Conservation (phyloP, 2,888 invertebrate species). For the Oligia latruncula region DNA sequence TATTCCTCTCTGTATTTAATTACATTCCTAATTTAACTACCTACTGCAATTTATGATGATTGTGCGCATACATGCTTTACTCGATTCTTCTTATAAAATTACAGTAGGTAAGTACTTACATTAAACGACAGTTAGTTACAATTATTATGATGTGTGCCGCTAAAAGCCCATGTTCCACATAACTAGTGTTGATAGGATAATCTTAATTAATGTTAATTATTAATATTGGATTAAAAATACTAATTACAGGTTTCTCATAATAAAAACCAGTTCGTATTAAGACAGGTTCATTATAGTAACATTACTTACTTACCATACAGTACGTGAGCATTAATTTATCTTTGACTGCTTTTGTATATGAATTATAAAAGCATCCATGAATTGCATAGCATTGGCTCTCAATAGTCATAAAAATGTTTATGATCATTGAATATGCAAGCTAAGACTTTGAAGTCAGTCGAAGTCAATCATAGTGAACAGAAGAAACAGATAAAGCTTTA, state of each 20-base stretch:
- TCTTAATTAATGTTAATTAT: constrained; percentile 22
- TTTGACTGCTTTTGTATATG: not conserved
- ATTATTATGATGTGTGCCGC: not conserved
- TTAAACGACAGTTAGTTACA: too few relatives aligned
- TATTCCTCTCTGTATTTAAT: too few relatives aligned
- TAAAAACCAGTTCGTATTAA: not conserved
- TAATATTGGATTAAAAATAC: constrained; percentile 14
- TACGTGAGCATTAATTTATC: not conserved
- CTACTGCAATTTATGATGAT: too few relatives aligned
- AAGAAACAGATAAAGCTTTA: not conserved
- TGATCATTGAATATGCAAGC: not conserved
- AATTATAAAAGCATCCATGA: not conserved
- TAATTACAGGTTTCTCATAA: constrained; percentile 8
- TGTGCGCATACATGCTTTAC: too few relatives aligned
- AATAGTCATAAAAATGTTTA: not conserved
- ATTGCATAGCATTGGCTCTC: not conserved
- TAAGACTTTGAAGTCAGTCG: not conserved
- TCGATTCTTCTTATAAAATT: too few relatives aligned
- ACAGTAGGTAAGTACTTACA: too few relatives aligned
- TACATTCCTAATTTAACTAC: too few relatives aligned
- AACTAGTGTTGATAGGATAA: constrained; percentile 11
- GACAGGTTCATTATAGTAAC: not conserved
- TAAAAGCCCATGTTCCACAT: constrained; percentile 24
- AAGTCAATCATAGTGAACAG: not conserved
- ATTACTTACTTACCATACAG: constrained; percentile 23